These are phyloP conservation scores for Paradoxurus hermaphroditus DNA, from an alignment of 2,113 vertebrate species.

Conservation along the genomic window DNA sequence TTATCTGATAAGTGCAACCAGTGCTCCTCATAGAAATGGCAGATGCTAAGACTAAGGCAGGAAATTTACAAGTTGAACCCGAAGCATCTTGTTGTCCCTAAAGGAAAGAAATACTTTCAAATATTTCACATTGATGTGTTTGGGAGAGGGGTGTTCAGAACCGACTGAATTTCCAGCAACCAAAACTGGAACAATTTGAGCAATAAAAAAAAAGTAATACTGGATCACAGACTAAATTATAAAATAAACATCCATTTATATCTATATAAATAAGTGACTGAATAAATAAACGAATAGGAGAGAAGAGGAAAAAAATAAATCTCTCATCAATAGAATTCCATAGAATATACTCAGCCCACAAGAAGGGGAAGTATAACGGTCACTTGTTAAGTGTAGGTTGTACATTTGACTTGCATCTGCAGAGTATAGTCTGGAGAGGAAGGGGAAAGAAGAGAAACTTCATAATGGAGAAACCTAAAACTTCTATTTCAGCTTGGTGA, in stretches of 20 bases:
- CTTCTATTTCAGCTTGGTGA: background rate
- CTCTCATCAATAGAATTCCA: background rate
- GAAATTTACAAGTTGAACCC: background rate
- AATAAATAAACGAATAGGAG: background rate
- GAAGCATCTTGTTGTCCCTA: background rate
- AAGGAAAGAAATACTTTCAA: background rate
- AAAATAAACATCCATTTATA: background rate
- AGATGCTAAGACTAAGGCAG: background rate
- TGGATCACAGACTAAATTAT: background rate
- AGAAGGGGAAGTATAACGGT: rapidly evolving
- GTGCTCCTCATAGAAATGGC: background rate
- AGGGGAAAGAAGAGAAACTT: background rate
- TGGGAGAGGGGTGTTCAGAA: background rate
- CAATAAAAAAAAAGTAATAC: background rate
- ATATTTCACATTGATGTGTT: background rate
- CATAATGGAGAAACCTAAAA: background rate
- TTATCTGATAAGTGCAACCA: background rate
- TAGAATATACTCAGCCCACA: background rate
- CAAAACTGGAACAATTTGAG: background rate
- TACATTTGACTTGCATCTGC: background rate
- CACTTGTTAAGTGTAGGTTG: background rate
- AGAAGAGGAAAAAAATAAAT: background rate
- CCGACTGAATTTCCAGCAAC: background rate
- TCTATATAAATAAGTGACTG: background rate
- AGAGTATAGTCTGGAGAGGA: background rate